Conservation (phyloP, 2,797 vertebrate species). For the Antrozous pallidus region DNA sequence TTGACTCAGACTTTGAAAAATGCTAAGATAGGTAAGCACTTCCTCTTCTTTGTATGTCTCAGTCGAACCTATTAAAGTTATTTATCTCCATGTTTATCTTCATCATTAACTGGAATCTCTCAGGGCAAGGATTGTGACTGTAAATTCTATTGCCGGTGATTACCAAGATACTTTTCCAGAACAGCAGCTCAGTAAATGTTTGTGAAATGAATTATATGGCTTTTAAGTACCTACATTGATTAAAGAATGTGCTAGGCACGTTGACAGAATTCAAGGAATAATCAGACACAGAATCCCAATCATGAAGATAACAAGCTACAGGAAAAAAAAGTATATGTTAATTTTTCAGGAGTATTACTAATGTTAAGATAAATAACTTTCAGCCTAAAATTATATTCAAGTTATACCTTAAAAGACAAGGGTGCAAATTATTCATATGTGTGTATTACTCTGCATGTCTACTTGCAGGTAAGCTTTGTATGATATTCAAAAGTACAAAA, state of each 20-base stretch:
- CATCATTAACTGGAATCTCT: constrained; percentile 62
- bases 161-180: constrained; percentile 51
- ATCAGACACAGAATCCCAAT: not conserved
- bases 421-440: not conserved
- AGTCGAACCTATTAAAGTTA: constrained; percentile 46
- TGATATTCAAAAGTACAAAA: not conserved
- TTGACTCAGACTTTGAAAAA: constrained; percentile 30
- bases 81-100: constrained; percentile 64
- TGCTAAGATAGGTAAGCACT: constrained; percentile 9
- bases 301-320: not conserved
- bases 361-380: not conserved
- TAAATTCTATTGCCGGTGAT: constrained; percentile 58
- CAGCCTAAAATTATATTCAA: not conserved
- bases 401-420: not conserved
- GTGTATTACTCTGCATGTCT: not conserved
- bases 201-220: constrained; percentile 55
- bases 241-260: not conserved
- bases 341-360: not conserved
- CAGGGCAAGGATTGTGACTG: constrained; percentile 36
- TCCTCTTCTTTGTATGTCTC: constrained; percentile 31
- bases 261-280: not conserved
- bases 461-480: not conserved
- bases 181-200: constrained; percentile 60
- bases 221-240: constrained; percentile 37
- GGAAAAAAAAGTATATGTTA: not conserved